Evolutionary conservation across 2,888 invertebrate genomes (phyloP).

Genomic region (Cephus pygmeus): DNA sequence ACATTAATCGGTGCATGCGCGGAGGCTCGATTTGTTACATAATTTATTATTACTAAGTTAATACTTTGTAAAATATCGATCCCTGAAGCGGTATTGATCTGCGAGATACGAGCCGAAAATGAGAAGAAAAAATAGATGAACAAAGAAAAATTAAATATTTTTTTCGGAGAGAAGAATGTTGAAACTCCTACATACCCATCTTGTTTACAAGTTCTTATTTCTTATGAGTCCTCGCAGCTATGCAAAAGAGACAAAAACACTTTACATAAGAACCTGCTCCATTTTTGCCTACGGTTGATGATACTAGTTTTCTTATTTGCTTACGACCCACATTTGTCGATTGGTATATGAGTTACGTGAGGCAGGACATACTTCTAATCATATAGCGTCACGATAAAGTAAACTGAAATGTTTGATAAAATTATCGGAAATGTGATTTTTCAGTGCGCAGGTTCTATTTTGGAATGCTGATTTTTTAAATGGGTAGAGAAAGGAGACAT

Average conservation of each 20-base stretch:
- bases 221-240: background rate
- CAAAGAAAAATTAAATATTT: background rate
- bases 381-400: background rate
- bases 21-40: background rate
- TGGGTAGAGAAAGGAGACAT: background rate
- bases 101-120: background rate
- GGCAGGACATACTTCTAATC: background rate
- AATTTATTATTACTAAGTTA: background rate
- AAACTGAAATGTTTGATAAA: background rate
- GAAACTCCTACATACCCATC: background rate
- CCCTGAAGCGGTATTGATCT: background rate
- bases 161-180: background rate
- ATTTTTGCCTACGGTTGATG: background rate
- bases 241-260: background rate
- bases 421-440: background rate
- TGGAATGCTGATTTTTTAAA: background rate
- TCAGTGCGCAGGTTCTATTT: background rate
- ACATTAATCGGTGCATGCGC: background rate
- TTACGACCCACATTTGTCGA: background rate
- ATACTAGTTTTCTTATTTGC: background rate
- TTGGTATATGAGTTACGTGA: background rate
- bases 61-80: background rate
- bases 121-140: background rate
- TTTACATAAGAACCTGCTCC: background rate
- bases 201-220: background rate